Conservation (phyloP, 2,888 invertebrate species). For the Axea sp. region DNA sequence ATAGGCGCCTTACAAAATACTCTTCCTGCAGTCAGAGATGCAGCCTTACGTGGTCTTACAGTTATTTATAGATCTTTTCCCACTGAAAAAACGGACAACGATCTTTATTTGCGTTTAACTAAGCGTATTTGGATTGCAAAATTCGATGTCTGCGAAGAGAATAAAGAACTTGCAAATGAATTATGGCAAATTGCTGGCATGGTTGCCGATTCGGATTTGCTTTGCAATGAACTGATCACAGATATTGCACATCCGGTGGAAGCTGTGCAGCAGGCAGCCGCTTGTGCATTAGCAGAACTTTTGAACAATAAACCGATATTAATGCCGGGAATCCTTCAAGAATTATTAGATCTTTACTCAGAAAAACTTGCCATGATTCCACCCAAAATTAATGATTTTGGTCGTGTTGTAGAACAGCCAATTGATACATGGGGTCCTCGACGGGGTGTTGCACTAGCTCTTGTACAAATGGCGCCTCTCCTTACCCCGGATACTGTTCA, state of each 20-base stretch:
- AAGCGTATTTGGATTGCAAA: constrained; percentile 91
- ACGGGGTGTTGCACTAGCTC: constrained; percentile 91
- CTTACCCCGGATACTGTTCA: constrained; percentile 85
- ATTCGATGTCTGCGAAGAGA: constrained; percentile 89
- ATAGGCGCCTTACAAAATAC: constrained; percentile 87
- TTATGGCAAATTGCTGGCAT: constrained; percentile 84
- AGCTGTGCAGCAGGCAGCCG: constrained; percentile 90
- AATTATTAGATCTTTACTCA: constrained; percentile 86
- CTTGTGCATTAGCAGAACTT: constrained; percentile 87
- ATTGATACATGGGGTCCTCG: constrained; percentile 95
- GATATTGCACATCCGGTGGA: constrained; percentile 91
- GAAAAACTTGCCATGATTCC: constrained; percentile 90
- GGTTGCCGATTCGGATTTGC: constrained; percentile 79
- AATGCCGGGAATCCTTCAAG: constrained; percentile 82
- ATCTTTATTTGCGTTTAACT: constrained; percentile 83
- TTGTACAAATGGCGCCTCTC: constrained; percentile 89
- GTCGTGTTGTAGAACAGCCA: constrained; percentile 90
- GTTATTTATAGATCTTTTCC: constrained; percentile 84
- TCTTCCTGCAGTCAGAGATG: constrained; percentile 86
- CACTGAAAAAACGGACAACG: constrained; percentile 81
- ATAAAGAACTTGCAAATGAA: constrained; percentile 83
- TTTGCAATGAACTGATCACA: constrained; percentile 82
- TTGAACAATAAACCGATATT: constrained; percentile 81
- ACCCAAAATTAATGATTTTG: constrained; percentile 93
- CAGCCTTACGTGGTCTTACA: constrained; percentile 86